phyloP scores from a whole-genome alignment of 92 coral and sea anemone genomes.

The Galaxea fascicularis region DNA sequence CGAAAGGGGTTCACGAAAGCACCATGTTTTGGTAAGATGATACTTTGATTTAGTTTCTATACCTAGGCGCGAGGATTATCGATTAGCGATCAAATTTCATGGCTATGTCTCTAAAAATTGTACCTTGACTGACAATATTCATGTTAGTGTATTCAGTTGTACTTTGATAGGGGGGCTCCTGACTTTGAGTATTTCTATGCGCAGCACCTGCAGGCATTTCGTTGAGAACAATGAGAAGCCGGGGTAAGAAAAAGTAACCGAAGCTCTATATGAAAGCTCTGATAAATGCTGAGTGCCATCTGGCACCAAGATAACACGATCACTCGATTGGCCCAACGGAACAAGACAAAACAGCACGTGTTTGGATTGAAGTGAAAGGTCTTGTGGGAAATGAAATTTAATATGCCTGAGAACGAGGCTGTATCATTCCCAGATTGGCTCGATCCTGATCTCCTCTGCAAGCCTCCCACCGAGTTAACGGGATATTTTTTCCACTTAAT shows the following conservation, averaged over 20 bases:
- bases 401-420: neutral
- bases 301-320: neutral
- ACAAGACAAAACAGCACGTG: constrained; percentile 37
- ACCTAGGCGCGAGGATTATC: too few species aligned
- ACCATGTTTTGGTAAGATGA: neutral
- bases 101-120: neutral
- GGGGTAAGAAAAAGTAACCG: neutral
- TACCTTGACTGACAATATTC: neutral
- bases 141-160: too few species aligned
- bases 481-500: too few species aligned
- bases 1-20: constrained; percentile 6
- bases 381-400: constrained; percentile 1
- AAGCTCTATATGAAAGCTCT: neutral
- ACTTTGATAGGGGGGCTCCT: too few species aligned
- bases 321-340: constrained; percentile 20
- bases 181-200: constrained; percentile 6
- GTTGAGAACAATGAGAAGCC: constrained; percentile 2
- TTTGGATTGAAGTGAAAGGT: constrained; percentile 1
- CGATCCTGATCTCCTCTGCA: neutral
- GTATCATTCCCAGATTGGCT: neutral
- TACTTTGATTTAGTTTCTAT: neutral
- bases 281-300: constrained; percentile 30
- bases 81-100: neutral
- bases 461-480: too few species aligned
- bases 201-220: constrained; percentile 12